Percentiles rank a stretch among this genome's conserved stretches.
Evolutionary conservation across 2,888 invertebrate species (phyloP).

Genomic region (Drosophila falleni): DNA sequence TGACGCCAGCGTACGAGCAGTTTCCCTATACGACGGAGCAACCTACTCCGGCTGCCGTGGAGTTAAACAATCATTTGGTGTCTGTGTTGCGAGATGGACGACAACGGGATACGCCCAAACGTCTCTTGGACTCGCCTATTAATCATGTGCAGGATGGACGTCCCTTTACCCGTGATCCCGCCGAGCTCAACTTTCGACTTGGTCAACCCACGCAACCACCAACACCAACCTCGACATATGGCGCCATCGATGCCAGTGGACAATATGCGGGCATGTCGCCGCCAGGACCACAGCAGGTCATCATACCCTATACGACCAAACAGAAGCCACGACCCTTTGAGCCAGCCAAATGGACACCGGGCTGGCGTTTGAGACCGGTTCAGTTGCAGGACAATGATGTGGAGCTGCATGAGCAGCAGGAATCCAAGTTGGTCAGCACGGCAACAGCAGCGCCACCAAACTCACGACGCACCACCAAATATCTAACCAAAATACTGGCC

Average conservation of each 20-base stretch:
- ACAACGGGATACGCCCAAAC: constrained; percentile 83
- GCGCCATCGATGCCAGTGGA: constrained; percentile 84
- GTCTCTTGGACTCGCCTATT: constrained; percentile 87
- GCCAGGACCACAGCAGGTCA: constrained; percentile 89
- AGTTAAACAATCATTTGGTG: constrained; percentile 65
- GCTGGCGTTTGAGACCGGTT: constrained; percentile 31
- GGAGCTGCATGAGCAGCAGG: constrained; percentile 87
- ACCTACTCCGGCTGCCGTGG: constrained; percentile 44
- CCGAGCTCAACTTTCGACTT: constrained; percentile 74
- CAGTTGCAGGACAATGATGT: constrained; percentile 73
- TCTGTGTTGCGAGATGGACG: constrained; percentile 28
- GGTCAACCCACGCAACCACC: constrained; percentile 63
- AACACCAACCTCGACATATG: constrained; percentile 83
- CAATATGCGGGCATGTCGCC: constrained; percentile 83
- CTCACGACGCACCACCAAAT: constrained; percentile 82
- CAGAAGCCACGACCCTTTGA: constrained; percentile 87
- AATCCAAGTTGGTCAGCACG: constrained; percentile 85
- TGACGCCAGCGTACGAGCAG: constrained; percentile 38
- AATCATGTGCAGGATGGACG: constrained; percentile 57
- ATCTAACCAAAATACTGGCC: constrained; percentile 84
- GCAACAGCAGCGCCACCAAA: constrained; percentile 77
- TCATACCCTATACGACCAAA: constrained; percentile 91
- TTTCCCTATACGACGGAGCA: constrained; percentile 48
- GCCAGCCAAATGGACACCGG: constrained; percentile 70
- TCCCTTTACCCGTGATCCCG: constrained; percentile 86